phyloP scores from a whole-genome alignment of 1,140 invertebrate species.

The Papilio xuthus region DNA sequence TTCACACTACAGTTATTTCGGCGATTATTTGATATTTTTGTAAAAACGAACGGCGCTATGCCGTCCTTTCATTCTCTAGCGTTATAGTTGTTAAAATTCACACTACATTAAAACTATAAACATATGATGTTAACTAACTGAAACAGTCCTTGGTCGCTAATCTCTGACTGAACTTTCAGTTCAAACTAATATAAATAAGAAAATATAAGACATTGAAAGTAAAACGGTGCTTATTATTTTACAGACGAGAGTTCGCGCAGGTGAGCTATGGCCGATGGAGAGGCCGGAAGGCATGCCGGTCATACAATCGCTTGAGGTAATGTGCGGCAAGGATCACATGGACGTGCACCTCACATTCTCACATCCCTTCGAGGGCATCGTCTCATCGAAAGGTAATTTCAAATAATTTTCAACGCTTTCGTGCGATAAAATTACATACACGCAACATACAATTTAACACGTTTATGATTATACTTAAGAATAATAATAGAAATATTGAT shows the following conservation, averaged over 20 bases:
- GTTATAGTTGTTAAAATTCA: too few relatives aligned
- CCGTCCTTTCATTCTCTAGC: too few relatives aligned
- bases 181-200: not conserved
- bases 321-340: conserved; percentile 97
- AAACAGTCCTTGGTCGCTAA: too few relatives aligned
- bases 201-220: not conserved
- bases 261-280: conserved; percentile 73
- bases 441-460: not conserved
- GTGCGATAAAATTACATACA: conserved; percentile 8
- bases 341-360: conserved; percentile 96
- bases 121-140: too few relatives aligned
- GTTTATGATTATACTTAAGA: not conserved
- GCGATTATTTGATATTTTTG: too few relatives aligned
- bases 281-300: conserved; percentile 77
- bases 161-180: not conserved
- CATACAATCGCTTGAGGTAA: conserved; percentile 88
- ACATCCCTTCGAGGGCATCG: conserved; percentile 95
- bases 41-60: too few relatives aligned
- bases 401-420: conserved; percentile 30
- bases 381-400: conserved; percentile 91
- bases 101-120: too few relatives aligned
- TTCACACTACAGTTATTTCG: too few relatives aligned
- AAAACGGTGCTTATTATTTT: conserved; percentile 11
- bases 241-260: conserved; percentile 65
- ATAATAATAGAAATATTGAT: not conserved